Conservation (phyloP, 2,797 vertebrate species). For the Crocidura indochinensis region DNA sequence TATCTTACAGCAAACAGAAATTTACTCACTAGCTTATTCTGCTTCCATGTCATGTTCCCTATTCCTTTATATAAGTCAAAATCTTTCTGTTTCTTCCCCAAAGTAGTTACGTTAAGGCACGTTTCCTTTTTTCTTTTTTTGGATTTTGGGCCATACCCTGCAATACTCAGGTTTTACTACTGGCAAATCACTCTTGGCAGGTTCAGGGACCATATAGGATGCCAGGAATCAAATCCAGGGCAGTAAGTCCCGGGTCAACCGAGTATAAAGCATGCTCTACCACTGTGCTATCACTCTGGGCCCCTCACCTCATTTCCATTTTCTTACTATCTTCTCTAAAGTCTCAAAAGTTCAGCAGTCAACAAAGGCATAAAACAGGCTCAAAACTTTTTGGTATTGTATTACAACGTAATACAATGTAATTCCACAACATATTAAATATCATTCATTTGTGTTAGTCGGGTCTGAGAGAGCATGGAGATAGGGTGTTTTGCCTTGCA, state of each 20-base stretch:
- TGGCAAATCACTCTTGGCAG: no score
- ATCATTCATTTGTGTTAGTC: slow-evolving; percentile 22
- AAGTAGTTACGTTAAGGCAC: slow-evolving; percentile 13
- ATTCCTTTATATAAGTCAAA: slow-evolving; percentile 70
- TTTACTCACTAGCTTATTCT: slow-evolving; percentile 49
- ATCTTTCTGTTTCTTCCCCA: slow-evolving; percentile 51
- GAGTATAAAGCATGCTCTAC: no score
- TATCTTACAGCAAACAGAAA: slow-evolving; percentile 37
- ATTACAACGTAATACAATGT: slow-evolving; percentile 9
- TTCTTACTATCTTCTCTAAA: slow-evolving; percentile 54
- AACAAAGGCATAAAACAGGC: slow-evolving; percentile 48
- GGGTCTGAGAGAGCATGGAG: no score
- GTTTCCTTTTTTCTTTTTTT: no score
- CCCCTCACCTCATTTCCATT: background rate
- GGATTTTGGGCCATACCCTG: no score
- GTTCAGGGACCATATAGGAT: no score
- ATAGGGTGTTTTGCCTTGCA: no score
- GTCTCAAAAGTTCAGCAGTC: slow-evolving; percentile 12
- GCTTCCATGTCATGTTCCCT: slow-evolving; percentile 54
- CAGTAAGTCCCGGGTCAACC: no score
- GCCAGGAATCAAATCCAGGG: no score
- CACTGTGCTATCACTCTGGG: no score
- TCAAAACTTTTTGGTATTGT: slow-evolving; percentile 5
- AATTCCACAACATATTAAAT: slow-evolving; percentile 16
- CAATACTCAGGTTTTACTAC: no score